Percentiles rank a stretch among this genome's conserved stretches.
Conservation (phyloP, 2,797 vertebrate genomes). For the Sciaenops ocellatus region DNA sequence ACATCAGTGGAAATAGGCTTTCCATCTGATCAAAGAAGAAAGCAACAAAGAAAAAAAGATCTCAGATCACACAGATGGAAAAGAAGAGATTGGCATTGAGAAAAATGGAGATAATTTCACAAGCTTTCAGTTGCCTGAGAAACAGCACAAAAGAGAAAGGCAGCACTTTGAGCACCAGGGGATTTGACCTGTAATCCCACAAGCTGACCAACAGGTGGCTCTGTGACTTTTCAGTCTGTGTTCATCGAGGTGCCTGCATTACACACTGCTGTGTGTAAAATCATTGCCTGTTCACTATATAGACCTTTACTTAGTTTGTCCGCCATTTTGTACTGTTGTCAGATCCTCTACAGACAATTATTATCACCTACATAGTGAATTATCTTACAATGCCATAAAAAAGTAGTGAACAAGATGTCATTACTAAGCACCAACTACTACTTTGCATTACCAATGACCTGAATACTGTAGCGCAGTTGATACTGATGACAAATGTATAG, state of each 20-base stretch:
- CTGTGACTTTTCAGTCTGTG: conserved; percentile 51
- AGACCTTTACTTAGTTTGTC: conserved; percentile 35
- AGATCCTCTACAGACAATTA: background rate
- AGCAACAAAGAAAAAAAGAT: conserved; percentile 34
- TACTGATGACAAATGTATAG: background rate
- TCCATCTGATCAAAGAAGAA: conserved; percentile 87
- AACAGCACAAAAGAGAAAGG: conserved; percentile 37
- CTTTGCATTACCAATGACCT: background rate
- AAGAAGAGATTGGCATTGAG: conserved; percentile 8
- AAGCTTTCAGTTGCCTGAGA: conserved; percentile 56
- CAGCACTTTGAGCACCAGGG: conserved; percentile 1
- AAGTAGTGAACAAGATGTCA: background rate
- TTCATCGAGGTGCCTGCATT: conserved; percentile 25
- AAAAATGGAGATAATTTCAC: conserved; percentile 27
- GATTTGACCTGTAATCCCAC: conserved; percentile 50
- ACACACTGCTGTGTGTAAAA: conserved; percentile 33
- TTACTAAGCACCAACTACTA: background rate
- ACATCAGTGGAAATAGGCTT: conserved; percentile 94
- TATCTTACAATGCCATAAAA: background rate
- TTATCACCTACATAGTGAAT: background rate
- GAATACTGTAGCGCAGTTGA: background rate
- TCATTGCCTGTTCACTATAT: conserved; percentile 34
- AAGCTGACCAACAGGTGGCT: conserved; percentile 71
- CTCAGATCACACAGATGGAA: conserved; percentile 29
- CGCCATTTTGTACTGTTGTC: conserved; percentile 32